Percentiles rank a stretch among this genome's conserved stretches.
Evolutionary conservation across 2,797 vertebrate species (phyloP).

Genomic region (Gobionotothen gibberifrons): DNA sequence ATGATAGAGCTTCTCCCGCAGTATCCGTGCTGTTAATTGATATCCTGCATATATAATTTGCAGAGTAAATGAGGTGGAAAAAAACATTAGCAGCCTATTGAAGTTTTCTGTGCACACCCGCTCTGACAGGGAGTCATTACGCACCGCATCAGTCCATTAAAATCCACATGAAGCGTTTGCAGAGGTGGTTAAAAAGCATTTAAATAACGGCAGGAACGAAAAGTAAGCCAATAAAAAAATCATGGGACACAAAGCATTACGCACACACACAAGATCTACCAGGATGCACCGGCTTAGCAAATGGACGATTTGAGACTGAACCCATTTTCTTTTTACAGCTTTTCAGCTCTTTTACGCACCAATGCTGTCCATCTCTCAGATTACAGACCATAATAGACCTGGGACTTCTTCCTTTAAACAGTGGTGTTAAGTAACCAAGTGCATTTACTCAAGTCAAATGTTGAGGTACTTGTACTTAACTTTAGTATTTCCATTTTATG

Average conservation of each 20-base stretch:
- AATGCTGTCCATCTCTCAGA: conserved; percentile 30
- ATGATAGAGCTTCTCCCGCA: conserved; percentile 31
- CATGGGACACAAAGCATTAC: conserved; percentile 30
- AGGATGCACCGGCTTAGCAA: conserved; percentile 28
- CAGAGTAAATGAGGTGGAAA: conserved; percentile 66
- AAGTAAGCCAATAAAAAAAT: conserved; percentile 68
- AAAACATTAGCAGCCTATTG: conserved; percentile 62
- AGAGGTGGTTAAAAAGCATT: conserved; percentile 67
- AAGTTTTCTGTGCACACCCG: conserved; percentile 52
- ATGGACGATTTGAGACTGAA: conserved; percentile 40
- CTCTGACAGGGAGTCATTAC: conserved; percentile 69
- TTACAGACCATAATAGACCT: conserved; percentile 62
- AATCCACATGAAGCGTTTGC: conserved; percentile 74
- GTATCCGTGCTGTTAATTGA: conserved; percentile 52
- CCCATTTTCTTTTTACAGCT: conserved; percentile 24
- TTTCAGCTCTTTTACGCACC: conserved; percentile 39
- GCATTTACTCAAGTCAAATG: no score
- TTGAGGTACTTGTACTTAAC: no score
- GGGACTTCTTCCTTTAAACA: conserved; percentile 43
- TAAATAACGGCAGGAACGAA: conserved; percentile 64
- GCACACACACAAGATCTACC: conserved; percentile 5
- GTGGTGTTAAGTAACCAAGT: no score
- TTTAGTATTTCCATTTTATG: no score
- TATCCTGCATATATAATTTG: conserved; percentile 63
- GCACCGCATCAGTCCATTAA: conserved; percentile 76